Percentiles rank a stretch among this genome's conserved stretches.
These are phyloP conservation scores for Catharus ustulatus DNA, from an alignment of 2,797 vertebrate genomes.

Conservation along the genomic window DNA sequence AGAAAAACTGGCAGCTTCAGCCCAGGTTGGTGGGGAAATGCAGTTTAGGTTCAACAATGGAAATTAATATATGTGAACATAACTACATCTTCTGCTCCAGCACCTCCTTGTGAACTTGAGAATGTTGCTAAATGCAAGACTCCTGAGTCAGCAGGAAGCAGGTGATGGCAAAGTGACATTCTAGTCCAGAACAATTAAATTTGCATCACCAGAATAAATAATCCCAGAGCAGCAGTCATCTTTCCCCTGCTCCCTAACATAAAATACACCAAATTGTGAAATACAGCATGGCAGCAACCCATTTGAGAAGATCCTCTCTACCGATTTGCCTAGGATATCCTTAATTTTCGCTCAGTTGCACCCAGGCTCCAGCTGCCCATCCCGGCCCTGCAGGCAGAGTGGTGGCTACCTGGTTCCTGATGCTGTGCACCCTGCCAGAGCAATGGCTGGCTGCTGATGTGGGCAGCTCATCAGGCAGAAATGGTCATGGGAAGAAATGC, in stretches of 20 bases:
- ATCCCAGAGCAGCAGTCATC: background rate
- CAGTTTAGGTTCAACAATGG: background rate
- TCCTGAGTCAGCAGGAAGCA: accelerated
- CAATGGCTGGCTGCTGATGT: accelerated
- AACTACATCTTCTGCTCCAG: background rate
- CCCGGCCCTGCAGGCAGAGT: background rate
- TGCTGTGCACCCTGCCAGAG: background rate
- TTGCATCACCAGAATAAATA: background rate
- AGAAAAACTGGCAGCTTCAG: background rate
- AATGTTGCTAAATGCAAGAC: background rate
- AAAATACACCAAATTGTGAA: background rate
- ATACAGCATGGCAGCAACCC: background rate
- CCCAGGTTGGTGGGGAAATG: background rate
- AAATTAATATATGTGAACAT: background rate
- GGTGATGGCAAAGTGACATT: background rate
- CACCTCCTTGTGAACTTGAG: background rate
- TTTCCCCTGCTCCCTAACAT: background rate
- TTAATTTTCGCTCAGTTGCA: background rate
- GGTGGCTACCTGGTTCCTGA: background rate
- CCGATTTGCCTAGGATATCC: background rate
- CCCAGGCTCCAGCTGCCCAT: background rate
- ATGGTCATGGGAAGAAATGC: accelerated
- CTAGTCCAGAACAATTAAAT: background rate
- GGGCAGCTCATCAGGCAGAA: background rate
- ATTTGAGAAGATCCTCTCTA: background rate